These are phyloP conservation scores for Pristis pectinata DNA, from an alignment of 2,797 vertebrate genomes.

Conservation along the genomic window DNA sequence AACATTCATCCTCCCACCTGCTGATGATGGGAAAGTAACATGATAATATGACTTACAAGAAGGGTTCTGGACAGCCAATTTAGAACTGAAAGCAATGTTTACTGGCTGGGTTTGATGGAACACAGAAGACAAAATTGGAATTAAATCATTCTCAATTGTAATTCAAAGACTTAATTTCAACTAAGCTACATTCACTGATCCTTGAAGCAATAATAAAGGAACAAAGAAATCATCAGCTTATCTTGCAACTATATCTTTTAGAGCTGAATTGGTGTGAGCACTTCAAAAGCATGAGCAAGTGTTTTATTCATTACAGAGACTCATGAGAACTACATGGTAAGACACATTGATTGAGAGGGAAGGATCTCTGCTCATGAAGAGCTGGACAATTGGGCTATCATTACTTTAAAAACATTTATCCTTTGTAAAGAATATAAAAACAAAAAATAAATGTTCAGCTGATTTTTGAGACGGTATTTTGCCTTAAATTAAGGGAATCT, in stretches of 20 bases:
- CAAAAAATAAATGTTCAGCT: too few species aligned
- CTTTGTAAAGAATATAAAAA: background rate
- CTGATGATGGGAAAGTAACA: background rate
- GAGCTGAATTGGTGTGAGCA: background rate
- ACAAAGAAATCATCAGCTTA: background rate
- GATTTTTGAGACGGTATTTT: too few species aligned
- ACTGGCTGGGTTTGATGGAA: background rate
- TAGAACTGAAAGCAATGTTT: background rate
- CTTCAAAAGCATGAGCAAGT: background rate
- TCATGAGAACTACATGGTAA: background rate
- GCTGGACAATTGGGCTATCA: background rate
- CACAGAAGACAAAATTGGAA: background rate
- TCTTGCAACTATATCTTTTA: background rate
- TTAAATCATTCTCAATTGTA: background rate
- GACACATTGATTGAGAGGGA: background rate
- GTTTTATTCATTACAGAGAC: background rate
- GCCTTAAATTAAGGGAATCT: too few species aligned
- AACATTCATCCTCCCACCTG: background rate
- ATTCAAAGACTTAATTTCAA: background rate
- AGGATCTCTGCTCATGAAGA: background rate
- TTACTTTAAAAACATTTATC: background rate
- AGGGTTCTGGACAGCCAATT: background rate
- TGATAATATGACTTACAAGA: background rate
- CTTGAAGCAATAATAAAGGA: background rate
- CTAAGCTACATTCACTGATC: background rate